Base-by-base conservation (phyloP, 2,888 invertebrate genomes). In the Drosophila putrida region DNA sequence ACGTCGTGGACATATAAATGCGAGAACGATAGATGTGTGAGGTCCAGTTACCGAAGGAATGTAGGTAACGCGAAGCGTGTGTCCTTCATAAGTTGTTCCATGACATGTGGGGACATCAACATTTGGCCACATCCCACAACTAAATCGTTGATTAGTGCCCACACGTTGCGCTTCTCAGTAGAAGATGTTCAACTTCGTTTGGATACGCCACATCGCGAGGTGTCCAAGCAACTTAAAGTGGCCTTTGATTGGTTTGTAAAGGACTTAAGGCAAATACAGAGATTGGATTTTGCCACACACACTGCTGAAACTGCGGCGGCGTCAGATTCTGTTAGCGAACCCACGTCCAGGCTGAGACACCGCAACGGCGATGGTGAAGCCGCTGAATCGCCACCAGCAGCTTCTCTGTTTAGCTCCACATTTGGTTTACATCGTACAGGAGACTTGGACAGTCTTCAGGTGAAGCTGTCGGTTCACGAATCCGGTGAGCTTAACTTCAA, bases 51-150 rank as follows among this genome's bases (percentile, higher is more conserved):
- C 8, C 61, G 54, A 15, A 74, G 73, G 25, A 63, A 28, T 6
- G 59, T 63, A 3, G 31, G 35, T 27, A 57, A 60, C 31, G 28
- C 84, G 72, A 77, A 91, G 66, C 91, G 94, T 93, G 68, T 95
- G 81, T 95, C 96, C 6, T 93, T 96, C 78, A 94, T 94, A 41
- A 96, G 96, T 6, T 97, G 97, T 93, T 95, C 95, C 86, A 96
- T 97, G 94, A 93, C 96, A 13, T 97, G 97, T 91, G 96, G 96
- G 28, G 92, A 92, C 57, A 90, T 92, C 4, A 95, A 96, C 80
- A 93, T 96, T 28, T 97, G 96, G 97, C 97, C 97, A 31, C 95
- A 95, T 91, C 96, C 97, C 54, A 96, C 96, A 2, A 95, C 95
- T 0, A 94, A 94, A 64, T 94, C 95, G 33, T 93, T 94, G 72